phyloP scores from a whole-genome alignment of 2,113 vertebrate genomes.

The Notothenia rossii region DNA sequence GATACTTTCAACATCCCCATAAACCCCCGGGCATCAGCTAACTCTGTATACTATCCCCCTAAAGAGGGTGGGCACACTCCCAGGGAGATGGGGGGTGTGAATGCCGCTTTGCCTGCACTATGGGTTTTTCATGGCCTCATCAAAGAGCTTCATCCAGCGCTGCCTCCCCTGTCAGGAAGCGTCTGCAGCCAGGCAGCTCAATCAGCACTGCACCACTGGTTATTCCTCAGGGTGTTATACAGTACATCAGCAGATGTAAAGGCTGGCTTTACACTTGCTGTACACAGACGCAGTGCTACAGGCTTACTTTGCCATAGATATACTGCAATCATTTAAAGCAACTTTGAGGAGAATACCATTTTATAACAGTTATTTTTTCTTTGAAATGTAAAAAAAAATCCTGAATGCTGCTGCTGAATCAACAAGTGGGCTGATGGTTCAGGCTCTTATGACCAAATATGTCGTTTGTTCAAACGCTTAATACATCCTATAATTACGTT shows the following conservation, averaged over 20 bases:
- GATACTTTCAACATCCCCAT: conserved; percentile 32
- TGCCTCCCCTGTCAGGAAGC: conserved; percentile 47
- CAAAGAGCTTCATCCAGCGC: conserved; percentile 62
- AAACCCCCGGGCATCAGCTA: conserved; percentile 52
- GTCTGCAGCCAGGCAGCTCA: conserved; percentile 66
- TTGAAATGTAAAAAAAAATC: conserved; percentile 22
- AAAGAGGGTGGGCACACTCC: conserved; percentile 48
- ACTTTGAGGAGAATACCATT: conserved; percentile 29
- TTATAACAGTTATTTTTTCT: conserved; percentile 14
- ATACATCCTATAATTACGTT: no score
- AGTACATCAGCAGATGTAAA: conserved; percentile 66
- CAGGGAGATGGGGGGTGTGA: conserved; percentile 40
- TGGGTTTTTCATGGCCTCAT: conserved; percentile 49
- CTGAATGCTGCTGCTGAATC: neutral
- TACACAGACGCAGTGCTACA: conserved; percentile 39
- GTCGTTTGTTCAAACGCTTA: no score
- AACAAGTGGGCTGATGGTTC: no score
- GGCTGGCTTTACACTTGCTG: conserved; percentile 43
- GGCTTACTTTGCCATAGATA: conserved; percentile 23
- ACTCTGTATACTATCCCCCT: conserved; percentile 44
- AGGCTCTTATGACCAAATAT: no score
- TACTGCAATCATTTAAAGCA: conserved; percentile 35
- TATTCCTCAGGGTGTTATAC: conserved; percentile 66
- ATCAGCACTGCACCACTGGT: conserved; percentile 63
- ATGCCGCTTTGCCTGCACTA: conserved; percentile 45